Evolutionary conservation across 2,113 vertebrate genomes (phyloP), one percentile per base, ranked within the genome.

Genomic region (Cololabis saira): DNA sequence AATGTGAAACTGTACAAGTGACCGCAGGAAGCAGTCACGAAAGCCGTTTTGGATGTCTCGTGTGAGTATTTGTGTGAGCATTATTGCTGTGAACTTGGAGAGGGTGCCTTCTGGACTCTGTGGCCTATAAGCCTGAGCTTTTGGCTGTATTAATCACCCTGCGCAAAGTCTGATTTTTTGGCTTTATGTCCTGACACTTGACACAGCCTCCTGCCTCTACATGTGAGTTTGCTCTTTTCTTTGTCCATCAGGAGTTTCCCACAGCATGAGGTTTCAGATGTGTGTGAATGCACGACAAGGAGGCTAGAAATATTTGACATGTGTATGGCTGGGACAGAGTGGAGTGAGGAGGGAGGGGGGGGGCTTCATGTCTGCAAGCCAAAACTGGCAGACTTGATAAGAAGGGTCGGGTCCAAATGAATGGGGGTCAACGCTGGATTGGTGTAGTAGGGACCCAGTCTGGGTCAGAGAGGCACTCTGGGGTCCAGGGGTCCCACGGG

Each of bases 361-460:
- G 67, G 37, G 61, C 27, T 27, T 40, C 61, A 65, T 82, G 37
- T 74, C 42, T 79, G 50, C 16, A 49, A 64, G 67, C 74, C 56
- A 76, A 78, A 82, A 89, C 72, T 88, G 78, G 72, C 82, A 87
- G 76, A 61, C 62, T 64, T 82, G 90, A 92, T 92, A 92, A 92
- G 85, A 83, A 67, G 82, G 86, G 90, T 93, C 85, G 77, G 77
- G 73, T 83, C 71, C 69, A 74, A 81, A 88, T 90, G 87, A 93
- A 92, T 92, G 62, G 79, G 85, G 87, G 92, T 93, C 91, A 91
- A 12, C 4, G 27, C 47, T 67, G 56, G 70, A 84, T 80, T 78
- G 64, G 52, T 77, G 68, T 61, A 55, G 76, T 67, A 52, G 63
- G 37, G 78, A 80, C 61, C 44, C 76, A 70, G 81, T 71, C 37